Evolutionary conservation across 1,140 invertebrate species (phyloP).

Genomic region (Drosophila nigrodunni): DNA sequence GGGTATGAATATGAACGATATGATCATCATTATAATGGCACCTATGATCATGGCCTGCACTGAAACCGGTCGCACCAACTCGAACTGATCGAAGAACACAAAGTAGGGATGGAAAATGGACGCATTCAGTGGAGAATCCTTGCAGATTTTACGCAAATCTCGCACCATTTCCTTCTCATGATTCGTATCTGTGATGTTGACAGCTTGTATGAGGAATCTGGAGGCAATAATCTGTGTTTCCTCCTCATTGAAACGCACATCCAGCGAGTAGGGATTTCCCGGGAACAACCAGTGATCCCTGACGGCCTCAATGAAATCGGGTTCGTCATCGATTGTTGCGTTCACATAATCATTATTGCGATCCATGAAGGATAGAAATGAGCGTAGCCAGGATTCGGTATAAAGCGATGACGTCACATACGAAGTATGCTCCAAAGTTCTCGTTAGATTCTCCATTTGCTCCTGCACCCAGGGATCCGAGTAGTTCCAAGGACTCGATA

Average conservation of each 20-base stretch:
- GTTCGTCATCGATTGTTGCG: constrained; percentile 89
- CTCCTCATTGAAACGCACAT: constrained; percentile 93
- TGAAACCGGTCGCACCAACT: constrained; percentile 95
- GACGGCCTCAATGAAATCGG: constrained; percentile 90
- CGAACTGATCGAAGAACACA: constrained; percentile 98
- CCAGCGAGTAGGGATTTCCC: constrained; percentile 90
- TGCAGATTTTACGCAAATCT: constrained; percentile 91
- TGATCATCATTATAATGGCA: constrained; percentile 96
- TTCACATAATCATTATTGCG: constrained; percentile 91
- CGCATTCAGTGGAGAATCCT: constrained; percentile 91
- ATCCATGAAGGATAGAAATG: constrained; percentile 92
- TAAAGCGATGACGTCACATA: constrained; percentile 92
- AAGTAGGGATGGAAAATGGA: constrained; percentile 98
- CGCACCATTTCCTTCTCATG: constrained; percentile 96
- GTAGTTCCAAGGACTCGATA: constrained; percentile 94
- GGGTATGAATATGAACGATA: constrained; percentile 98
- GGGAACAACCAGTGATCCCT: constrained; percentile 91
- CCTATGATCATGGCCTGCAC: constrained; percentile 97
- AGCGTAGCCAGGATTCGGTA: constrained; percentile 96
- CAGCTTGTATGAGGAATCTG: constrained; percentile 94
- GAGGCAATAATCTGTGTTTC: constrained; percentile 91
- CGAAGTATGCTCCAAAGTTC: constrained; percentile 91
- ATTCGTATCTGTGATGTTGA: constrained; percentile 95
- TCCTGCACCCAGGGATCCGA: constrained; percentile 91
- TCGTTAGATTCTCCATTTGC: constrained; percentile 92